Evolutionary conservation across 1,140 invertebrate species (phyloP).

Genomic region (Drosophila setifemur): DNA sequence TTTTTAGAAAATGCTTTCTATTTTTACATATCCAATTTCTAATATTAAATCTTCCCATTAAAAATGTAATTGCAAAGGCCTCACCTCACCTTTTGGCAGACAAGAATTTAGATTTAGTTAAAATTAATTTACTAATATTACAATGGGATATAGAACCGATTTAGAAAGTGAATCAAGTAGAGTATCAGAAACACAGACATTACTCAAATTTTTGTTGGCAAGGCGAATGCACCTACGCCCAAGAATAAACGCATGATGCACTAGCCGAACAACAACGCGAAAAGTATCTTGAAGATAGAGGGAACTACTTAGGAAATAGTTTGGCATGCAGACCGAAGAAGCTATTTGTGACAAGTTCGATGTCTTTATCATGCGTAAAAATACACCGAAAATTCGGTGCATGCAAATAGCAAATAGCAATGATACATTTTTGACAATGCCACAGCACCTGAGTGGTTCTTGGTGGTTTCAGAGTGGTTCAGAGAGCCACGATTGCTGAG

Average conservation of each 20-base stretch:
- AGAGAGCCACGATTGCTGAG: slow-evolving; percentile 48
- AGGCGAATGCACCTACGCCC: slow-evolving; percentile 49
- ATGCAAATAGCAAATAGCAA: slow-evolving; percentile 51
- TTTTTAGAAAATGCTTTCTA: no score
- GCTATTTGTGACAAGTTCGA: slow-evolving; percentile 81
- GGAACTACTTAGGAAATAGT: slow-evolving; percentile 51
- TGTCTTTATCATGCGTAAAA: slow-evolving; percentile 79
- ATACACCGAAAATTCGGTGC: slow-evolving; percentile 48
- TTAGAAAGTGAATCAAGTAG: slow-evolving; percentile 55
- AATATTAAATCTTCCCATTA: no score
- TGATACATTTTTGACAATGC: slow-evolving; percentile 72
- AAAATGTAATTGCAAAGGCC: no score
- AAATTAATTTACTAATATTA: slow-evolving; percentile 7
- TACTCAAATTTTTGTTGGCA: slow-evolving; percentile 57
- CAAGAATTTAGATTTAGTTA: background rate
- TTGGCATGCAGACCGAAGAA: slow-evolving; percentile 46
- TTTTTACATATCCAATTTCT: no score
- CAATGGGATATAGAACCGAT: background rate
- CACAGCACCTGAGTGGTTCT: slow-evolving; percentile 45
- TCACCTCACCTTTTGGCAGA: background rate
- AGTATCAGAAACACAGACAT: slow-evolving; percentile 29
- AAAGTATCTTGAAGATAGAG: background rate
- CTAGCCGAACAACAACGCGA: slow-evolving; percentile 17
- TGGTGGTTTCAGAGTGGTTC: no score
- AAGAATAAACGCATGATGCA: slow-evolving; percentile 77